Base-by-base conservation (phyloP, 2,888 invertebrate genomes). In the Tortrix viridana region DNA sequence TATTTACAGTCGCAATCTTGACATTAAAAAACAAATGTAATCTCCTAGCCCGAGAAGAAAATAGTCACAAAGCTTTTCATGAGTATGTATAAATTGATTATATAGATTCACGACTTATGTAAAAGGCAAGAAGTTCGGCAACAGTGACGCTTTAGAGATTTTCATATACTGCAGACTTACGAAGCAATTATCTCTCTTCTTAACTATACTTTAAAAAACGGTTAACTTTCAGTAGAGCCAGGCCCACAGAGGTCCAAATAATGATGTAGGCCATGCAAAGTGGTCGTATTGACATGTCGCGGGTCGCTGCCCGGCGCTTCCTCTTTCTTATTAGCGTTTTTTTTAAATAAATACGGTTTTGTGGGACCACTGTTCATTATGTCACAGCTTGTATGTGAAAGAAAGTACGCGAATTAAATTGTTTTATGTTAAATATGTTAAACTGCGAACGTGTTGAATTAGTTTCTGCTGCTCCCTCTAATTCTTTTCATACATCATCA, bases 201-300 rank as follows among this genome's bases (percentile, higher is more conserved):
- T 23, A 55, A 56, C 47, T 4, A 3, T 9, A 7, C 3, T 18
- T 63, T 70, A 70, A 74, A 54, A 60, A 5, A n/a, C 1, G 50
- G 26, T 71, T 68, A 71, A 65, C 38, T 1, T 41, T 55, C 7
- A 41, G 74, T 78, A 65, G 14, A 56, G 74, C 71, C 65, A 60
- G 65, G 18, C 76, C 66, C 53, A 22, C 61, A 65, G 58, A 65
- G 58, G 56, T 69, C 71, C 76, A 83, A 86, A 90, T 89, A 90
- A 90, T 89, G 90, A 90, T 86, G 88, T 89, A 83, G 87, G 71
- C 80, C 79, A 89, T 89, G 89, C 86, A 86, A 85, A 86, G 81
- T 79, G 81, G 80, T 70, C 71, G 80, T 89, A 86, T 86, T 89
- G 90, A 90, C 88, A 88, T 85, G 88, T 86, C 80, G 77, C 78